Conservation (phyloP, 2,113 vertebrate species). For the Bettongia penicillata region DNA sequence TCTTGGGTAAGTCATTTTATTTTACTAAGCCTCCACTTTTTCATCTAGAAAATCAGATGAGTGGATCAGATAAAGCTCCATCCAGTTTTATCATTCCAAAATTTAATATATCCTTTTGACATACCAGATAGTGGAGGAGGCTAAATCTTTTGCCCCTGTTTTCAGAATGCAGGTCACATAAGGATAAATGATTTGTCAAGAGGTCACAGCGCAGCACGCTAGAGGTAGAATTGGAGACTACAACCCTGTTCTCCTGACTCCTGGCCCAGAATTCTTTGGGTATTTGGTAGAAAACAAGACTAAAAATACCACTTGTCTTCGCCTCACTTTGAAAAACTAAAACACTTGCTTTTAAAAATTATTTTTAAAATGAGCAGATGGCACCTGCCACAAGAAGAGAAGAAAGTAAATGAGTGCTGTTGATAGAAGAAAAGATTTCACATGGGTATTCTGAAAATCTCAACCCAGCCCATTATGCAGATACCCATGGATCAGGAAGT, state of each 20-base stretch:
- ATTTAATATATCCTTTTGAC: background rate
- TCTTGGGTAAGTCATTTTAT: background rate
- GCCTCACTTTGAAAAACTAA: slow-evolving; percentile 74
- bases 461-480: slow-evolving; percentile 26
- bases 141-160: background rate
- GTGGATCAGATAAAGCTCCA: background rate
- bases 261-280: slow-evolving; percentile 52
- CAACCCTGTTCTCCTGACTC: slow-evolving; percentile 13
- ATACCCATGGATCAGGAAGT: background rate
- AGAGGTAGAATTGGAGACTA: slow-evolving; percentile 17
- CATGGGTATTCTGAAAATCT: slow-evolving; percentile 61
- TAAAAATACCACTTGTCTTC: slow-evolving; percentile 79
- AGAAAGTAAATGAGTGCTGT: slow-evolving; percentile 51
- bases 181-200: slow-evolving; percentile 1
- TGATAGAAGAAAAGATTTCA: slow-evolving; percentile 53
- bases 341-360: slow-evolving; percentile 81
- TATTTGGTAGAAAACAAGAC: slow-evolving; percentile 70
- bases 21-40: background rate
- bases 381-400: slow-evolving; percentile 71
- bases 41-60: background rate
- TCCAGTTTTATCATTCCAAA: background rate
- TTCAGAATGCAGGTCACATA: background rate
- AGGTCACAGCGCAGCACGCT: slow-evolving; percentile 28
- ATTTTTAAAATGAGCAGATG: slow-evolving; percentile 81
- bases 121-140: background rate